Conservation (phyloP, 2,797 vertebrate species). For the Potorous gilbertii region DNA sequence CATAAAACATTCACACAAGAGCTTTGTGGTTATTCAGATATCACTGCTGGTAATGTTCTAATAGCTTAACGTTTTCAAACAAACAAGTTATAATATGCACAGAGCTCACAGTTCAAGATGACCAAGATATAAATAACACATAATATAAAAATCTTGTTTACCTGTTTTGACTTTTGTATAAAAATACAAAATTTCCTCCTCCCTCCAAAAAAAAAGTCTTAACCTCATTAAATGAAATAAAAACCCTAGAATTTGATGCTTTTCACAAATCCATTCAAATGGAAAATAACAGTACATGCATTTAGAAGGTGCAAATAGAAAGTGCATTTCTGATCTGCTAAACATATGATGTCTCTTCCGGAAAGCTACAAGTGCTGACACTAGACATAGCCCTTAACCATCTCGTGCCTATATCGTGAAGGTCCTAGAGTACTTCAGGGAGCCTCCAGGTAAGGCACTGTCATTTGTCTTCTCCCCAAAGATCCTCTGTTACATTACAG, state of each 20-base stretch:
- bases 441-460: slow-evolving; percentile 29
- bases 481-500: background rate
- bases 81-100: slow-evolving; percentile 7
- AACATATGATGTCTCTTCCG: background rate
- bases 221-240: slow-evolving; percentile 18
- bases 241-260: background rate
- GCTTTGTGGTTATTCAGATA: slow-evolving; percentile 29
- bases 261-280: background rate
- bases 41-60: background rate
- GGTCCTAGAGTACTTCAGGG: slow-evolving; percentile 33
- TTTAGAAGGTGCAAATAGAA: background rate
- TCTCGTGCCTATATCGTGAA: too few species aligned
- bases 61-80: background rate
- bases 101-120: background rate
- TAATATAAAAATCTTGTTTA: background rate
- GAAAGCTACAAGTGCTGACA: background rate
- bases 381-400: background rate
- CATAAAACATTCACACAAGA: slow-evolving; percentile 34
- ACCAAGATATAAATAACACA: slow-evolving; percentile 28
- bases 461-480: slow-evolving; percentile 2
- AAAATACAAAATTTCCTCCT: slow-evolving; percentile 60
- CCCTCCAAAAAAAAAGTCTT: slow-evolving; percentile 43
- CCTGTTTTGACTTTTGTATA: slow-evolving; percentile 4
- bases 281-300: background rate
- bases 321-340: slow-evolving; percentile 58